Evolutionary conservation across 2,113 vertebrate genomes (phyloP).

Genomic region (Puma concolor): DNA sequence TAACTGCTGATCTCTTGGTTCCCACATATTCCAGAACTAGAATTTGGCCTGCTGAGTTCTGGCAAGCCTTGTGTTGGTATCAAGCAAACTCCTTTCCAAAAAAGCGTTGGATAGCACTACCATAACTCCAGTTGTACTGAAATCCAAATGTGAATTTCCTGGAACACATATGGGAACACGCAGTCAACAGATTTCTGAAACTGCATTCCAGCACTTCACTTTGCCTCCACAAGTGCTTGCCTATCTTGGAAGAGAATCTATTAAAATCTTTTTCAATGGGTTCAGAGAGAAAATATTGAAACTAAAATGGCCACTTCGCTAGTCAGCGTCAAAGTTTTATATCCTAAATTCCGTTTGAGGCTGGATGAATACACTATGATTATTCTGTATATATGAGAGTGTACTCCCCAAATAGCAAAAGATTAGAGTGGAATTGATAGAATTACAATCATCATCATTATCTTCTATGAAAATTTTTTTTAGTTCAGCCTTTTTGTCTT

Average conservation of each 20-base stretch:
- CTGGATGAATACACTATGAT: background rate
- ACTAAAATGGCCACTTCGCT: constrained; percentile 9
- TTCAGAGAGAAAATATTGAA: constrained; percentile 54
- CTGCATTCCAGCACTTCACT: constrained; percentile 64
- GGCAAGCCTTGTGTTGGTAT: constrained; percentile 72
- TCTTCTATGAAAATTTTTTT: background rate
- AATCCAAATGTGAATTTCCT: constrained; percentile 79
- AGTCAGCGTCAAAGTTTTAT: constrained; percentile 24
- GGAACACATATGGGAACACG: constrained; percentile 70
- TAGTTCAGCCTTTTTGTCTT: background rate
- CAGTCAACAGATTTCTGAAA: constrained; percentile 77
- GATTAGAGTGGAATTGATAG: background rate
- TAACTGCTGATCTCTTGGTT: constrained; percentile 67
- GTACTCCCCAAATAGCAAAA: background rate
- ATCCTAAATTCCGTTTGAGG: background rate
- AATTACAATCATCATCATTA: background rate
- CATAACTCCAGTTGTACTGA: constrained; percentile 61
- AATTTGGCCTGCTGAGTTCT: constrained; percentile 76
- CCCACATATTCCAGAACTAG: constrained; percentile 62
- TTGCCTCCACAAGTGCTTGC: constrained; percentile 49
- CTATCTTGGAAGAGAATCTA: constrained; percentile 65
- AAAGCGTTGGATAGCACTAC: constrained; percentile 63
- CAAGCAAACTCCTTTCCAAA: constrained; percentile 71
- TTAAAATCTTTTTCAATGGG: constrained; percentile 51
- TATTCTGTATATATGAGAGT: background rate